Conservation (phyloP, 2,797 vertebrate genomes). For the Rhinogobio ventralis region DNA sequence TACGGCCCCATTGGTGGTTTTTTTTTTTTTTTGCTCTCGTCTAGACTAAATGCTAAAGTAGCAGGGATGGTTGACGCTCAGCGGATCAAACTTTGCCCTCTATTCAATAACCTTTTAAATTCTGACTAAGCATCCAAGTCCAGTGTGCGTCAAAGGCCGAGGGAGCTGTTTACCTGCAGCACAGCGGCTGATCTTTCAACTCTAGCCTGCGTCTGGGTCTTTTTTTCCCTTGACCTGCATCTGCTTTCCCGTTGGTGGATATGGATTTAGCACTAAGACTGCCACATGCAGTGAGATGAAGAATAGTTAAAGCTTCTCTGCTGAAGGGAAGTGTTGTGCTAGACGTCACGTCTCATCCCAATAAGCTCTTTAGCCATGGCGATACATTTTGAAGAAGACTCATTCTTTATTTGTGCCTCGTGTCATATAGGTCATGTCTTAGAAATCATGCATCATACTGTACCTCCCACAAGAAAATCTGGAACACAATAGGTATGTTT, state of each 20-base stretch:
- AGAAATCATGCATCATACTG: constrained; percentile 12
- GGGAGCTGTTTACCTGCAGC: constrained; percentile 44
- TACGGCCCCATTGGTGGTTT: constrained; percentile 24
- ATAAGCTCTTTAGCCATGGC: constrained; percentile 64
- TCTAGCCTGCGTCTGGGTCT: constrained; percentile 15
- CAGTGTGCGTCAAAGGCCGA: constrained; percentile 41
- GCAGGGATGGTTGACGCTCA: constrained; percentile 19
- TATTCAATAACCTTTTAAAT: constrained; percentile 47
- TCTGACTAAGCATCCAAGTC: constrained; percentile 43
- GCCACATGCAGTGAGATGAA: constrained; percentile 55
- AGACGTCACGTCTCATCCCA: constrained; percentile 53
- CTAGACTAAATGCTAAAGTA: constrained; percentile 54
- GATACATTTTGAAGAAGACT: constrained; percentile 62
- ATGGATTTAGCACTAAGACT: constrained; percentile 57
- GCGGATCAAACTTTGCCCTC: constrained; percentile 33
- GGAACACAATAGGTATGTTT: not conserved
- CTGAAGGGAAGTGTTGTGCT: constrained; percentile 55
- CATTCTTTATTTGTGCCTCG: constrained; percentile 52
- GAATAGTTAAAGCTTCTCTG: constrained; percentile 36
- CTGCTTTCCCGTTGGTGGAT: constrained; percentile 47
- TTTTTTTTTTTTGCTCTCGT: constrained; percentile 46
- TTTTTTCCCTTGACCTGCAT: constrained; percentile 7
- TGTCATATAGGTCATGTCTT: constrained; percentile 45
- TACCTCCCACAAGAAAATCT: constrained; percentile 1
- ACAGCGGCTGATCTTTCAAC: constrained; percentile 41